These are phyloP conservation scores for Cosmia pyralina DNA, from an alignment of 2,888 invertebrate genomes.

Conservation along the genomic window DNA sequence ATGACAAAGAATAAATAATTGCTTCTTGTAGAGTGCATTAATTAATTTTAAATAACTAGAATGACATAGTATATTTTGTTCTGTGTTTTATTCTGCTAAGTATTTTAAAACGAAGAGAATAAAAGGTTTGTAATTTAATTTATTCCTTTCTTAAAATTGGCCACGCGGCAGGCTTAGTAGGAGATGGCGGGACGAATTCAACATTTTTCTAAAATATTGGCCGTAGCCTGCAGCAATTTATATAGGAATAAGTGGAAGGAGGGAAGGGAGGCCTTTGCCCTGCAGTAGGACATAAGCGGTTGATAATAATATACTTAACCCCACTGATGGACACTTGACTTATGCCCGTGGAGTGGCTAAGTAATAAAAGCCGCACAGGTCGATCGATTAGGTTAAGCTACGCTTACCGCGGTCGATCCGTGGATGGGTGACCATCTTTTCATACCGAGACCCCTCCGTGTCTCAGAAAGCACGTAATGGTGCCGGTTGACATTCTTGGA, in stretches of 20 bases:
- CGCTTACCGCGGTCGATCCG: too few species aligned
- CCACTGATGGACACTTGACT: not conserved
- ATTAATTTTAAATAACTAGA: slow-evolving; percentile 7
- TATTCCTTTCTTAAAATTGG: not conserved
- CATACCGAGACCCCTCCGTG: too few species aligned
- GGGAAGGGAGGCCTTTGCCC: not conserved
- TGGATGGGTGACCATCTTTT: too few species aligned
- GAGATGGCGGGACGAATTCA: not conserved
- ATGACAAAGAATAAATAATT: slow-evolving; percentile 3
- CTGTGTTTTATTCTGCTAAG: not conserved
- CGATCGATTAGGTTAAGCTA: too few species aligned
- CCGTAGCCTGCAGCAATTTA: not conserved
- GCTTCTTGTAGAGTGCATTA: not conserved
- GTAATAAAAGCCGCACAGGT: too few species aligned
- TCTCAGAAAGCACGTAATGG: too few species aligned
- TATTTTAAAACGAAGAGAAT: not conserved
- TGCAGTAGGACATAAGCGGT: not conserved
- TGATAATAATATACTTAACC: not conserved
- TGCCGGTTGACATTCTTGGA: too few species aligned
- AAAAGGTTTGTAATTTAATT: not conserved
- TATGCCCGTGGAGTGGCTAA: too few species aligned
- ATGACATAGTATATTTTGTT: not conserved
- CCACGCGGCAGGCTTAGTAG: not conserved
- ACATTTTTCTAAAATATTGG: not conserved
- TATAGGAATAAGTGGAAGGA: not conserved